phyloP scores from a whole-genome alignment of 2,888 invertebrate genomes.

The Synergus gifuensis region DNA sequence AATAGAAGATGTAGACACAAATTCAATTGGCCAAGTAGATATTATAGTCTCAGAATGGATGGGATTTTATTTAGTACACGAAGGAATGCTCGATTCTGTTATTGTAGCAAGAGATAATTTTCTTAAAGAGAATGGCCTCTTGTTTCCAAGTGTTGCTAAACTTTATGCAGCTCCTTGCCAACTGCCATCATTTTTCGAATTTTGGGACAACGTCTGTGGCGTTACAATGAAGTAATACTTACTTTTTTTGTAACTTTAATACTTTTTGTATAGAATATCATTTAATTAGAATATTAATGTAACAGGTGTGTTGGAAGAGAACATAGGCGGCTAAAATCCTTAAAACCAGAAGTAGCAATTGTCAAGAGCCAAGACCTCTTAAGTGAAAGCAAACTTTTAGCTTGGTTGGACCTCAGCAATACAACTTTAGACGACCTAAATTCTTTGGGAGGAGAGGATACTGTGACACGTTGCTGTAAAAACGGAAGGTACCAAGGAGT shows the following conservation, averaged over 20 bases:
- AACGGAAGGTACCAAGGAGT: constrained; percentile 85
- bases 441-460: constrained; percentile 81
- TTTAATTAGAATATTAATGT: not conserved
- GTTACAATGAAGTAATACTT: constrained; percentile 83
- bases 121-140: constrained; percentile 84
- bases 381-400: constrained; percentile 82
- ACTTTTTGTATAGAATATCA: constrained; percentile 19
- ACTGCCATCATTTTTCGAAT: constrained; percentile 83
- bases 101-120: constrained; percentile 89
- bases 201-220: constrained; percentile 90
- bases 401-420: constrained; percentile 85
- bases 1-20: constrained; percentile 87
- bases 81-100: constrained; percentile 96
- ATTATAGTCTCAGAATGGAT: constrained; percentile 98
- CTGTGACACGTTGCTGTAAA: constrained; percentile 78
- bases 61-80: constrained; percentile 97
- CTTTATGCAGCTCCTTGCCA: constrained; percentile 83
- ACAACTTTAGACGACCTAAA: constrained; percentile 82
- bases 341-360: constrained; percentile 84
- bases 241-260: not conserved
- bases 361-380: constrained; percentile 81
- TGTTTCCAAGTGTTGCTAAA: constrained; percentile 88
- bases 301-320: constrained; percentile 80
- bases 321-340: constrained; percentile 82
- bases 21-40: constrained; percentile 86